Percentiles rank a stretch among this genome's conserved stretches.
Evolutionary conservation across 2,888 invertebrate species (phyloP).

Genomic region (Macrophya alboannulata): DNA sequence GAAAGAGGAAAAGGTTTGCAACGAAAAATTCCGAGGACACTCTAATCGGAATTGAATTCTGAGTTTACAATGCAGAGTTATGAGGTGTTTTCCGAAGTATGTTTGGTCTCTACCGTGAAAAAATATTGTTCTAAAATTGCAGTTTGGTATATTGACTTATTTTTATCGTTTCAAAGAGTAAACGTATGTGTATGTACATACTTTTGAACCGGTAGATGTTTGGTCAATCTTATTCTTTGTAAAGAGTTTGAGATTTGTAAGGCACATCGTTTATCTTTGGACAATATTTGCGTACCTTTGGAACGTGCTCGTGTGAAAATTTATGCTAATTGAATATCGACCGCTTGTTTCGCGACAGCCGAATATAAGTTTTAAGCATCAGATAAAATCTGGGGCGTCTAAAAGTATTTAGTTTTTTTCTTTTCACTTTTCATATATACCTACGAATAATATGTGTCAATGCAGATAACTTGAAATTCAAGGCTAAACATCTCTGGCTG

Average conservation of each 20-base stretch:
- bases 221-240: constrained; percentile 24
- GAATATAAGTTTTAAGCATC: background rate
- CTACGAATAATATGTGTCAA: background rate
- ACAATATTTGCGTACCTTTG: constrained; percentile 34
- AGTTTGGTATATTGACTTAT: background rate
- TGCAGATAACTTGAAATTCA: background rate
- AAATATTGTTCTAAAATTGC: constrained; percentile 8
- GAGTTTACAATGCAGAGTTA: background rate
- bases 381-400: constrained; percentile 16
- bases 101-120: background rate
- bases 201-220: constrained; percentile 4
- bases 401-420: too few relatives aligned
- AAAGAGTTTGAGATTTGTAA: background rate
- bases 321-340: constrained; percentile 11
- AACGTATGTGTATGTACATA: background rate
- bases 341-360: background rate
- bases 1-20: background rate
- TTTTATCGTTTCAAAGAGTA: background rate
- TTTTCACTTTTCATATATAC: too few relatives aligned
- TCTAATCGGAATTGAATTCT: background rate
- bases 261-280: background rate
- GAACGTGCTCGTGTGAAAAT: constrained; percentile 11
- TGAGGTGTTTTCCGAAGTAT: background rate
- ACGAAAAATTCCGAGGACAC: background rate
- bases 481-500: background rate